These are phyloP conservation scores for Zosterops lateralis DNA, from an alignment of 2,113 vertebrate species.

Conservation along the genomic window DNA sequence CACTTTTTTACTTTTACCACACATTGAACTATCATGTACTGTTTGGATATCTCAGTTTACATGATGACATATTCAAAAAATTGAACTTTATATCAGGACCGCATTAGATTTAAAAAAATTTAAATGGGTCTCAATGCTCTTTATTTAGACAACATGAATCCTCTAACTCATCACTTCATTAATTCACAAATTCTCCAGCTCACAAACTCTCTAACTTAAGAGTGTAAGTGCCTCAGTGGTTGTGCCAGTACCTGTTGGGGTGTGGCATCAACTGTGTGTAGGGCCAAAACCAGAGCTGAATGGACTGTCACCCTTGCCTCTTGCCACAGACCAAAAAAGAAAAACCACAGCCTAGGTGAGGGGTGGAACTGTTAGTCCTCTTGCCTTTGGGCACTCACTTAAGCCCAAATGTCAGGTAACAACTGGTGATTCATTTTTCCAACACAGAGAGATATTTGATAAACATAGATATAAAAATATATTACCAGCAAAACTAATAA, in stretches of 20 bases:
- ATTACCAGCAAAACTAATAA: constrained; percentile 9
- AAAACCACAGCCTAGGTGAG: accelerated
- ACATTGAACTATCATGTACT: not conserved
- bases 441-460: accelerated
- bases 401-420: not conserved
- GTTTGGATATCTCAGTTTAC: not conserved
- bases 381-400: not conserved
- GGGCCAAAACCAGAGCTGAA: not conserved
- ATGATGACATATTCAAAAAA: not conserved
- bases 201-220: not conserved
- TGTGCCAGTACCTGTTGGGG: not conserved
- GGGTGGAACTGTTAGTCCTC: not conserved
- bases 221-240: not conserved
- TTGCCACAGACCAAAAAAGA: not conserved
- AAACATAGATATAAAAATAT: not conserved
- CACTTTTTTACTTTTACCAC: not conserved
- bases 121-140: not conserved
- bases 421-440: not conserved
- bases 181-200: not conserved
- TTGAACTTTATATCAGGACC: not conserved
- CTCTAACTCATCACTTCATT: not conserved
- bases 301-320: not conserved
- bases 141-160: not conserved
- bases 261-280: not conserved
- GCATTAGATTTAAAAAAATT: not conserved